Conservation (phyloP, 1,140 invertebrate genomes). For the Zaprionus ornatus region DNA sequence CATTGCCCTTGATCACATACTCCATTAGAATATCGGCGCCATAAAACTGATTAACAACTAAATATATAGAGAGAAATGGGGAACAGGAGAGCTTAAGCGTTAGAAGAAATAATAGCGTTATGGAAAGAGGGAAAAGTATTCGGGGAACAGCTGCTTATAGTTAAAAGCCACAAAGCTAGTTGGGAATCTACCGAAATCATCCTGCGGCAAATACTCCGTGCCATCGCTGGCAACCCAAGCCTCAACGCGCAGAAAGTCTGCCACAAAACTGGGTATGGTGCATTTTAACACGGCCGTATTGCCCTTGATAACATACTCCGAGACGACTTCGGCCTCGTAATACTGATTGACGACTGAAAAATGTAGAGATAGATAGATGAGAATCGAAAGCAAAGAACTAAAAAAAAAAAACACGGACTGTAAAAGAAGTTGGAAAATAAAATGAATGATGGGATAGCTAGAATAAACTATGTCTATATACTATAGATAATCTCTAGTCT, state of each 20-base stretch:
- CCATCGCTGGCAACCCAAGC: slow-evolving; percentile 93
- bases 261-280: slow-evolving; percentile 95
- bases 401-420: slow-evolving; percentile 8
- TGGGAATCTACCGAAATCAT: slow-evolving; percentile 69
- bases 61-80: slow-evolving; percentile 18
- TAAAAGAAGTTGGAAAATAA: slow-evolving; percentile 28
- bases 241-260: slow-evolving; percentile 95
- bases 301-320: slow-evolving; percentile 95
- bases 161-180: not conserved
- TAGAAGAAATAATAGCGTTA: not conserved
- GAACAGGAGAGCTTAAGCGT: slow-evolving; percentile 16
- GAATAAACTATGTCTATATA: not conserved
- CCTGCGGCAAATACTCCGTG: slow-evolving; percentile 86
- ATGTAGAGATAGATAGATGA: slow-evolving; percentile 14
- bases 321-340: slow-evolving; percentile 96
- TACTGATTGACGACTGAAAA: slow-evolving; percentile 92
- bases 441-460: slow-evolving; percentile 14
- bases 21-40: slow-evolving; percentile 90
- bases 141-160: slow-evolving; percentile 44
- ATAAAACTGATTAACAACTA: slow-evolving; percentile 92
- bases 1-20: slow-evolving; percentile 88
- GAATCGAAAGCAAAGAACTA: slow-evolving; percentile 12
- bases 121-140: not conserved
- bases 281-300: slow-evolving; percentile 97
- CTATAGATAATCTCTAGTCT: slow-evolving; percentile 2